Evolutionary conservation across 2,113 vertebrate genomes (phyloP).

Genomic region (Nibea albiflora): DNA sequence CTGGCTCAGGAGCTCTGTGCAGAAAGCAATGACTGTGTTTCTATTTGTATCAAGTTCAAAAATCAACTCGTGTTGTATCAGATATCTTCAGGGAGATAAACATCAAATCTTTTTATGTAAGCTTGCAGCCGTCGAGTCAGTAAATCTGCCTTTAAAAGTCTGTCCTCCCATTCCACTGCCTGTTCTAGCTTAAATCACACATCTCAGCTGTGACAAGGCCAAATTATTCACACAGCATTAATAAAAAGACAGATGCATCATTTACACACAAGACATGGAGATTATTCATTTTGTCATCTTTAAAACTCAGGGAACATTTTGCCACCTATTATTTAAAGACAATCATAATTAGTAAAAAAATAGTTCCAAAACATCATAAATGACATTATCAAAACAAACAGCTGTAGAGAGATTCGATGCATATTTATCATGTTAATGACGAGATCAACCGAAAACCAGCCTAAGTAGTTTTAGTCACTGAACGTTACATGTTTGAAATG

Average conservation of each 20-base stretch:
- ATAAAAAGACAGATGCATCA: constrained; percentile 26
- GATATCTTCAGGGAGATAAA: constrained; percentile 34
- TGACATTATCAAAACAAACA: constrained; percentile 49
- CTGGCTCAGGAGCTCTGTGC: constrained; percentile 34
- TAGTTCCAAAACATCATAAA: constrained; percentile 43
- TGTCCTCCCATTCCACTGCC: neutral
- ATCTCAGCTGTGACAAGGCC: constrained; percentile 1
- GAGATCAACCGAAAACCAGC: constrained; percentile 20
- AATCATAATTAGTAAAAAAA: constrained; percentile 27
- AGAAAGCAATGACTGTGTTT: constrained; percentile 27
- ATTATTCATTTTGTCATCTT: neutral
- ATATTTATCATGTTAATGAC: constrained; percentile 51
- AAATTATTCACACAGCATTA: constrained; percentile 44
- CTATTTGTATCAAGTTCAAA: constrained; percentile 38
- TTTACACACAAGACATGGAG: neutral
- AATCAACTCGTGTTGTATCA: constrained; percentile 26
- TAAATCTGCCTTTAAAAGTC: constrained; percentile 9
- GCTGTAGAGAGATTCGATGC: constrained; percentile 13
- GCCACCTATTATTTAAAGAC: constrained; percentile 21
- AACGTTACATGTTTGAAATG: constrained; percentile 44
- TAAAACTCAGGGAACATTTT: constrained; percentile 1
- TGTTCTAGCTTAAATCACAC: constrained; percentile 34
- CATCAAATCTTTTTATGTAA: constrained; percentile 33
- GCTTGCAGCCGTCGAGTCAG: constrained; percentile 8
- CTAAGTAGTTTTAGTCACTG: constrained; percentile 14